Base-by-base conservation (phyloP, 2,888 invertebrate genomes). In the Sceliomorpha sp. region DNA sequence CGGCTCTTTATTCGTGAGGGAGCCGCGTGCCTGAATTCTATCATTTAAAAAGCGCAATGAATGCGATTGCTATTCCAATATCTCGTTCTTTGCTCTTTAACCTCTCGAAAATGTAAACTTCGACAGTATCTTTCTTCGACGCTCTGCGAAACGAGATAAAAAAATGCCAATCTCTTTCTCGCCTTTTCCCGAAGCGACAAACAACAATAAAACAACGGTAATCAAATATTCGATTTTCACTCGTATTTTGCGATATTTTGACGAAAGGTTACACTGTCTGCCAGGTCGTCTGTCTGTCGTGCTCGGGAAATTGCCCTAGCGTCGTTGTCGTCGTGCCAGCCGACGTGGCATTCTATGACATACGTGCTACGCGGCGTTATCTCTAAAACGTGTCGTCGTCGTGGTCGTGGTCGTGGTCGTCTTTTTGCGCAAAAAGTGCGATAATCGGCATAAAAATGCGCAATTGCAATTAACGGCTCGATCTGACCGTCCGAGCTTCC, bases 271-370 rank as follows among this genome's bases (percentile, higher is more conserved):
- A n/a, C 37, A 15, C 37, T 37, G 27, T 37, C 15, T 37, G 2
- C n/a, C n/a, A n/a, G n/a, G n/a, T n/a, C 15, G 7, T 37, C 8
- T 27, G 15, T 36, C 39, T 20, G 60, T 64, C 63, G 67, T 60
- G 55, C 58, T 62, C 13, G 1, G 14, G 14, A 15, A 14, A 20
- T 17, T 9, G 39, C 8, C 39, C 39, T 73, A 74, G 75, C 78
- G 79, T 84, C 84, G 82, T 81, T 73, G 73, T 74, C 78, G 79
- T 84, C 84, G 82, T 81, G 74, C 72, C 74, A 59, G 77, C 75
- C 78, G 80, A 84, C 83, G 84, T 83, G 84, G 83, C 80, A 77
- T 75, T 13, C n/a, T 40, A 40, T 40, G 20, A 40, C 24, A 12
- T 24, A 42, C 27, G 42, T 12, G n/a, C 6, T 9, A 24, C 14